These are phyloP conservation scores for Patiria pectinifera DNA, from an alignment of 53 echinoderm and acorn worm species.

Conservation along the genomic window DNA sequence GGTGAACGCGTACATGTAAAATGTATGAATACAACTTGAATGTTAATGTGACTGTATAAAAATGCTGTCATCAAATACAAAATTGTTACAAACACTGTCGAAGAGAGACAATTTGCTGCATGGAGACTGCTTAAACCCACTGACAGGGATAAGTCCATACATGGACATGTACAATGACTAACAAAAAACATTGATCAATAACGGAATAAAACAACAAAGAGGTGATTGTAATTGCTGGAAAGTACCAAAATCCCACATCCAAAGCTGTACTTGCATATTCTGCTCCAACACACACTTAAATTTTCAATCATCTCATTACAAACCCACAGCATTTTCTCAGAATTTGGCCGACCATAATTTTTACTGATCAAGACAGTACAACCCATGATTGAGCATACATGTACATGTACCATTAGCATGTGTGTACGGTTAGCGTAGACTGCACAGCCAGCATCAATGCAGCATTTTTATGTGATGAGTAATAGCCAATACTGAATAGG, in stretches of 20 bases:
- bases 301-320: background rate
- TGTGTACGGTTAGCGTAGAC: background rate
- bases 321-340: background rate
- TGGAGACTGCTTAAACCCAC: too few relatives aligned
- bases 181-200: background rate
- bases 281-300: background rate
- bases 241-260: background rate
- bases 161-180: constrained; percentile 14
- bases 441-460: background rate
- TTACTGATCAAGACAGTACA: background rate
- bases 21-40: too few relatives aligned
- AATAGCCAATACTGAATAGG: constrained; percentile 35
- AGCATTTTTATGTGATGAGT: constrained; percentile 52
- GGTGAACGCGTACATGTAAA: too few relatives aligned
- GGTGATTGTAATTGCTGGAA: background rate
- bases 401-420: background rate
- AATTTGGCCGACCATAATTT: constrained; percentile 5
- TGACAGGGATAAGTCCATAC: background rate
- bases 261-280: background rate
- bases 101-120: too few relatives aligned
- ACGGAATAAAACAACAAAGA: background rate
- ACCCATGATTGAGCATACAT: background rate
- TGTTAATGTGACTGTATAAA: too few relatives aligned
- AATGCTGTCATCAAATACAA: too few relatives aligned
- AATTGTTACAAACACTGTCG: too few relatives aligned